A percentile compares a stretch with the other conserved stretches of the same genome.
These are phyloP conservation scores for Sardina pilchardus DNA, from an alignment of 2,113 vertebrate species.

Conservation along the genomic window DNA sequence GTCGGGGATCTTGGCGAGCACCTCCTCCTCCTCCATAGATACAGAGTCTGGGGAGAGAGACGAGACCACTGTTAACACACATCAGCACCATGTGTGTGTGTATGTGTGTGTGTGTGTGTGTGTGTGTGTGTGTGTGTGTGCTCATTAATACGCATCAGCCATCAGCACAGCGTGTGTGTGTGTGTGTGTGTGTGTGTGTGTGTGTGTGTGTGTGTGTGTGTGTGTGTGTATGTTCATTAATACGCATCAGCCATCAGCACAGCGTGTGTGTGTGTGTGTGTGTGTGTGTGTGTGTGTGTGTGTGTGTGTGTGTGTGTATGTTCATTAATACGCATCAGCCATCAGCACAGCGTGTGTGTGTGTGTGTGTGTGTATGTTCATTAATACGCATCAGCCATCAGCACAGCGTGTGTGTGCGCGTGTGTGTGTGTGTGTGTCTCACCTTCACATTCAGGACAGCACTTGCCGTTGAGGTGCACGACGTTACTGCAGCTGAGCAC, in stretches of 20 bases:
- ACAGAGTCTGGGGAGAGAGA: background rate
- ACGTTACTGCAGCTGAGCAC: slow-evolving; percentile 70
- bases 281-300: too few species aligned
- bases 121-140: slow-evolving; percentile 2
- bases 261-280: too few species aligned
- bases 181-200: too few species aligned
- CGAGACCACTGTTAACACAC: background rate
- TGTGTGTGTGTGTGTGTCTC: slow-evolving; percentile 41
- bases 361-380: too few species aligned
- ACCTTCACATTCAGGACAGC: slow-evolving; percentile 82
- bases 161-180: background rate
- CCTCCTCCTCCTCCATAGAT: slow-evolving; percentile 56
- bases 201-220: too few species aligned
- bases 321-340: too few species aligned
- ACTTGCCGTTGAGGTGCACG: slow-evolving; percentile 69
- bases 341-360: background rate
- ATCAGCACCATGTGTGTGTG: background rate
- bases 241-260: too few species aligned
- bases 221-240: background rate
- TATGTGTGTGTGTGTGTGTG: too few species aligned
- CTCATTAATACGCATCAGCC: background rate
- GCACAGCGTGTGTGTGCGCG: slow-evolving; percentile 15
- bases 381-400: background rate
- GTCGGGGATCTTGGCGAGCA: slow-evolving; percentile 60
- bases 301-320: too few species aligned